Percentiles rank a stretch among this genome's conserved stretches.
These are phyloP conservation scores for Paedocypris micromegethes DNA, from an alignment of 2,797 vertebrate species.

Conservation along the genomic window DNA sequence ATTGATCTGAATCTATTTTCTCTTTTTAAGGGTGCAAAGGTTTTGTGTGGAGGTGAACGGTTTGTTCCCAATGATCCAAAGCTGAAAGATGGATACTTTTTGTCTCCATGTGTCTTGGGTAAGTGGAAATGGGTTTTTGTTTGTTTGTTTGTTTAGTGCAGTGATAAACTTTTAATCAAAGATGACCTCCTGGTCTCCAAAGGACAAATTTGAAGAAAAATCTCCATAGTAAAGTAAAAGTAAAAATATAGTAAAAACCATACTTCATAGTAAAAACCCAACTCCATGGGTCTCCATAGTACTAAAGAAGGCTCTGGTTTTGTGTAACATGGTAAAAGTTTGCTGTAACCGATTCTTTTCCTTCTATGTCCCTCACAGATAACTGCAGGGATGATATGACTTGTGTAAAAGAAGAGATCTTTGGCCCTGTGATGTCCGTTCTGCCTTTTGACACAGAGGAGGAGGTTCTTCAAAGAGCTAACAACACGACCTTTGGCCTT, in stretches of 20 bases:
- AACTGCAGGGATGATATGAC: slow-evolving; percentile 91
- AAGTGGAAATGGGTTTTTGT: slow-evolving; percentile 27
- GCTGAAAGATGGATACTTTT: slow-evolving; percentile 83
- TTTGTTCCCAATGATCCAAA: slow-evolving; percentile 79
- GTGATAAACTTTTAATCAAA: too few relatives aligned
- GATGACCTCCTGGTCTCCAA: not conserved
- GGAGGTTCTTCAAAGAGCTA: slow-evolving; percentile 85
- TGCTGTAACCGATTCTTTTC: not conserved
- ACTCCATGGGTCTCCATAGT: too few relatives aligned
- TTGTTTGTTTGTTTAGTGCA: not conserved
- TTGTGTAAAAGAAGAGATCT: slow-evolving; percentile 94
- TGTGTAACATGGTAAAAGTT: not conserved
- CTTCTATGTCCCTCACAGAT: slow-evolving; percentile 59
- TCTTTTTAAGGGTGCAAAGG: slow-evolving; percentile 76
- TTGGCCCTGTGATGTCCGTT: slow-evolving; percentile 95
- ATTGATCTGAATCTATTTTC: not conserved
- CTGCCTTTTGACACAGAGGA: slow-evolving; percentile 89
- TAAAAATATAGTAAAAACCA: too few relatives aligned
- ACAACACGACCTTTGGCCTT: slow-evolving; percentile 82
- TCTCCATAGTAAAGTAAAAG: too few relatives aligned
- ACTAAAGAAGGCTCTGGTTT: not conserved
- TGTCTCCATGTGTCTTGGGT: slow-evolving; percentile 89
- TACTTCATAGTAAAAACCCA: too few relatives aligned
- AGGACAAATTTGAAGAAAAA: too few relatives aligned
- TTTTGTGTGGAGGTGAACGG: slow-evolving; percentile 84